Base-by-base conservation (phyloP, 92 coral and sea anemone species). In the Pocillopora grandis region DNA sequence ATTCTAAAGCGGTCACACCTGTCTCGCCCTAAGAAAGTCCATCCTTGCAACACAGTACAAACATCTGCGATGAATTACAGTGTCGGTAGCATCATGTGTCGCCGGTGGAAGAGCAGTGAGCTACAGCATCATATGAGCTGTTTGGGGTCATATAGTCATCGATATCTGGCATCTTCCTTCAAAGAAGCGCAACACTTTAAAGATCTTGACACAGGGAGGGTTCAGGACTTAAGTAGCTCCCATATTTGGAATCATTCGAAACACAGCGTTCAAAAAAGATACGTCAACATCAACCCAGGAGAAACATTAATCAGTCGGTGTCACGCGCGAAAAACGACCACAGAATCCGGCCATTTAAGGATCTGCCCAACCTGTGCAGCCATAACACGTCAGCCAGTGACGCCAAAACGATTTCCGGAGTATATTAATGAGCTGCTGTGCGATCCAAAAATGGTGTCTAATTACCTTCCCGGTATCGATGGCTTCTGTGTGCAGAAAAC, bases 401-500 rank as follows among this genome's bases (percentile, higher is more conserved):
- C 70, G 19, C 84, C 75, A 9, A 58, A 64, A 31, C 27, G 75
- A 80, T 80, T 80, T 69, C 84, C 84, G 18, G 84, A 80, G 62
- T 80, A 56, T 19, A 67, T 80, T 14, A 80, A 80, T n/a, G 84
- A 80, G 57, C 20, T 80, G 13, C 16, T 80, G 65, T 80, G 84
- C 62, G 84, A 80, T 80, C 84, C 84, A 23, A 31, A 67, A 21
- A 52, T 57, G 62, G 59, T 3, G 56, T 67, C 84, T 1, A 66
- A 9, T 59, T 80, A 67, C 33, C 36, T 80, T 0, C 75, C 84
- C 16, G 75, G 84, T 11, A 80, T 80, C 58, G 84, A 80, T 19
- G 84, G 75, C 17, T 80, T 66, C 31, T 88, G 91, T 70, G 84
- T 82, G 15, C 90, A 87, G 82, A 85, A 87, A 62, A 80, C 90